Evolutionary conservation across 2,113 vertebrate genomes (phyloP), one percentile per base, ranked within the genome.

Genomic region (Limanda limanda): DNA sequence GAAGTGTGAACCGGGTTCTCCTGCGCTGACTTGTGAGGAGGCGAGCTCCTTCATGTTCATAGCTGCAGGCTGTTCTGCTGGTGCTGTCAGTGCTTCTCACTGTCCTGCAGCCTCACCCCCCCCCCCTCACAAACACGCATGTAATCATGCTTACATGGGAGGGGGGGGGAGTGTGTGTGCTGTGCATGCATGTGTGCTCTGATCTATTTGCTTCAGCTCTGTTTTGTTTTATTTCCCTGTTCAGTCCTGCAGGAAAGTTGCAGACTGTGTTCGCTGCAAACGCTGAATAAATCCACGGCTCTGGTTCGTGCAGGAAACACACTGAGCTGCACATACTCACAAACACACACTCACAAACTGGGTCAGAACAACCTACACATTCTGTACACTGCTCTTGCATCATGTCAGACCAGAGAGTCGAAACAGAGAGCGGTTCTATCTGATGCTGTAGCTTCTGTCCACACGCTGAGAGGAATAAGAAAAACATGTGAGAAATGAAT

Each of bases 81-180:
- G 77, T 87, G 80, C 87, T 89, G 82, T 90, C 89, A 88, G 70
- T 56, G 57, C 74, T 21, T 73, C 83, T 88, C 73, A 81, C 55
- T 27, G 55, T 86, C 85, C 42, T 81, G 54, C 77, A 85, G 45
- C 67, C 54, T 9, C 2, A 4, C 6, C 2, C 17, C 47, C 47
- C 47, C 6, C 2, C 17, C 47, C 47, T 17, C 15, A 62, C 68
- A 63, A 21, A 62, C 70, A 63, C 17, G 27, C 27, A 60, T 0
- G 5, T 24, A 54, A 2, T 15, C 23, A 4, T 35, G 13, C 0
- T 35, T 68, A 37, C n/a, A 70, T 9, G 45, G 45, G 2, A 25
- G 2, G 48, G 25, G 31, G 11, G 27, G 35, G 9, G 47, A 24
- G 47, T 54, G 62, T 64, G 62, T 61, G 58, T 59, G 58, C 35